Conservation (phyloP, 2,888 invertebrate species). For the Callosobruchus maculatus region DNA sequence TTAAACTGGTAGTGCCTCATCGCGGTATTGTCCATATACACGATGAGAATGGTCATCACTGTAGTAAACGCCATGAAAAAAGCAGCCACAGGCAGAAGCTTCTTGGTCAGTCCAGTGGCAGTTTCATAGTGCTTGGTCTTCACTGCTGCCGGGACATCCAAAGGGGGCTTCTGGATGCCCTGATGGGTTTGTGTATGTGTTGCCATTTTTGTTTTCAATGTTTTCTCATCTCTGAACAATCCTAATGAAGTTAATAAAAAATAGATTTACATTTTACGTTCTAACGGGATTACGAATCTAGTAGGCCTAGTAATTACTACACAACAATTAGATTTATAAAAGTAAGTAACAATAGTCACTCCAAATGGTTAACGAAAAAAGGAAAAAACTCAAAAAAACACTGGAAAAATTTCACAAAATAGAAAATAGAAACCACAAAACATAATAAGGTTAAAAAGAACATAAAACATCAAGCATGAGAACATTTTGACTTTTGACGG, state of each 20-base stretch:
- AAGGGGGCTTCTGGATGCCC: not conserved
- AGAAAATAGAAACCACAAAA: too few relatives aligned
- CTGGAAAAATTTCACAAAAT: too few relatives aligned
- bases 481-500: too few relatives aligned
- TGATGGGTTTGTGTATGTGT: not conserved
- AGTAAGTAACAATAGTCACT: too few relatives aligned
- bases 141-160: not conserved
- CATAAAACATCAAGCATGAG: too few relatives aligned
- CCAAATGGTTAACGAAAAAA: too few relatives aligned
- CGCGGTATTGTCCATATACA: slow-evolving; percentile 79
- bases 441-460: too few relatives aligned
- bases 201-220: not conserved
- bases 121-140: slow-evolving; percentile 12
- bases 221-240: not conserved
- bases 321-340: too few relatives aligned
- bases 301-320: too few relatives aligned
- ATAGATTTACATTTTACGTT: not conserved
- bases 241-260: not conserved
- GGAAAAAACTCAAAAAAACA: too few relatives aligned
- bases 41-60: slow-evolving; percentile 72
- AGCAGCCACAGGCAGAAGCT: slow-evolving; percentile 58
- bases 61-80: slow-evolving; percentile 77
- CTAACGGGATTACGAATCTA: not conserved
- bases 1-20: slow-evolving; percentile 74
- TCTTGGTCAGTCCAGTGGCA: slow-evolving; percentile 22